Evolutionary conservation across 2,113 vertebrate genomes (phyloP).

Genomic region (Sapajus apella): DNA sequence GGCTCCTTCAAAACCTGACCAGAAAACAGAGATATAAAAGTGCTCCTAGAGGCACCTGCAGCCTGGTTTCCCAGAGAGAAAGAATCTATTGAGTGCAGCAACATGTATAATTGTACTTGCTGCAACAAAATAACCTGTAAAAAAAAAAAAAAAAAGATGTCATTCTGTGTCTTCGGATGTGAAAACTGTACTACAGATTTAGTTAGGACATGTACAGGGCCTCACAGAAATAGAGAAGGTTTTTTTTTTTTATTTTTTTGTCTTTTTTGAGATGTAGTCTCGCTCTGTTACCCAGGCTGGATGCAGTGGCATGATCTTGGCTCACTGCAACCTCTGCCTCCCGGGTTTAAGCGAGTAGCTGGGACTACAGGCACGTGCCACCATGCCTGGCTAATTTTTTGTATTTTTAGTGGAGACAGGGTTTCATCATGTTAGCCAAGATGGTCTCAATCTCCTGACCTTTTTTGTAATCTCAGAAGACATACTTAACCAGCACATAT

Average conservation of each 20-base stretch:
- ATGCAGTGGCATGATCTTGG: too few relatives aligned
- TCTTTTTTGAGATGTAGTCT: too few relatives aligned
- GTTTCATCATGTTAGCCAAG: too few relatives aligned
- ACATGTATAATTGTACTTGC: background rate
- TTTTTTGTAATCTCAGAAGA: background rate
- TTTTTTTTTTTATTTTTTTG: too few relatives aligned
- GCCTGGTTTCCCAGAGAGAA: background rate
- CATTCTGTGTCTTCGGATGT: background rate
- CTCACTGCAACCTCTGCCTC: too few relatives aligned
- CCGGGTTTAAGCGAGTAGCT: too few relatives aligned
- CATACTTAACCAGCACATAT: background rate
- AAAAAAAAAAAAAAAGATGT: background rate
- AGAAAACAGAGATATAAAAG: background rate
- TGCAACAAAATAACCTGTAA: background rate
- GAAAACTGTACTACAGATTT: constrained; percentile 10
- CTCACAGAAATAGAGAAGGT: background rate
- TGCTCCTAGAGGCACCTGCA: background rate
- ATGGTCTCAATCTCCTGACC: too few relatives aligned
- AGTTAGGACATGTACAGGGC: background rate
- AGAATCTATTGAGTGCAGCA: background rate
- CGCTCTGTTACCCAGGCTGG: too few relatives aligned
- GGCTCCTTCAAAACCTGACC: background rate
- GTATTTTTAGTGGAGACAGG: too few relatives aligned
- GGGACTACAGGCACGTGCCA: too few relatives aligned
- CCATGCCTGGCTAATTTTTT: too few relatives aligned